phyloP scores from a whole-genome alignment of 2,888 invertebrate species.

The Platycheirus albimanus region DNA sequence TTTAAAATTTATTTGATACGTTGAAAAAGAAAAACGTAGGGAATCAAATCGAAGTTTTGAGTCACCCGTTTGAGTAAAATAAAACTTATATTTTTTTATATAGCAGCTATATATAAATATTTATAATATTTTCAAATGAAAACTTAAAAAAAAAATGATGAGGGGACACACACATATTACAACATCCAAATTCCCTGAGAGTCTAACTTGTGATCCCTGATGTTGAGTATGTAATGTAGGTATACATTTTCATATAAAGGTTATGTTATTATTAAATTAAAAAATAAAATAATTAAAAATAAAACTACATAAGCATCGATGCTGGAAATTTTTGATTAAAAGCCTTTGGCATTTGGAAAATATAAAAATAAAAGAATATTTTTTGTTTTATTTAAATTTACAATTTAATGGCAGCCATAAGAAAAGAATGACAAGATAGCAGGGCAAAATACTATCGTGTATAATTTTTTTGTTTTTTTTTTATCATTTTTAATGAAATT shows the following conservation, averaged over 20 bases:
- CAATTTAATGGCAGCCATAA: conserved; percentile 56
- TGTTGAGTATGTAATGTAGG: conserved; percentile 5
- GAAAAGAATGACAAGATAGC: conserved; percentile 62
- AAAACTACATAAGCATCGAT: conserved; percentile 47
- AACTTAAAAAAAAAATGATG: conserved; percentile 17
- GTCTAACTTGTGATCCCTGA: conserved; percentile 70
- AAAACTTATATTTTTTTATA: conserved; percentile 9
- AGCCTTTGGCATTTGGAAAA: conserved; percentile 67
- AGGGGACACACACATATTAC: conserved; percentile 34
- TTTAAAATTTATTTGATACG: conserved; percentile 27
- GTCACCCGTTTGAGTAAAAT: conserved; percentile 27
- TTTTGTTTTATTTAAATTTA: conserved; percentile 41
- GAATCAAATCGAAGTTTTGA: conserved; percentile 49
- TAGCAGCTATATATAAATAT: conserved; percentile 18
- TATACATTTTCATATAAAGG: background rate
- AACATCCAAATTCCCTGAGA: conserved; percentile 63
- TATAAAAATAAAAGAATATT: conserved; percentile 40
- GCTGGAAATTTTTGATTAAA: conserved; percentile 47
- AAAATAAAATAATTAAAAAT: conserved; percentile 29
- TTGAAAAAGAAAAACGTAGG: conserved; percentile 25
- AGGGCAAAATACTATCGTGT: conserved; percentile 54
- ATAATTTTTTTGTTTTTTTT: conserved; percentile 35
- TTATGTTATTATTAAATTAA: conserved; percentile 6
- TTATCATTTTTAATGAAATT: conserved; percentile 72
- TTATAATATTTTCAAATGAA: conserved; percentile 13